Conservation (phyloP, 2,113 vertebrate genomes). For the Grantiella picta region DNA sequence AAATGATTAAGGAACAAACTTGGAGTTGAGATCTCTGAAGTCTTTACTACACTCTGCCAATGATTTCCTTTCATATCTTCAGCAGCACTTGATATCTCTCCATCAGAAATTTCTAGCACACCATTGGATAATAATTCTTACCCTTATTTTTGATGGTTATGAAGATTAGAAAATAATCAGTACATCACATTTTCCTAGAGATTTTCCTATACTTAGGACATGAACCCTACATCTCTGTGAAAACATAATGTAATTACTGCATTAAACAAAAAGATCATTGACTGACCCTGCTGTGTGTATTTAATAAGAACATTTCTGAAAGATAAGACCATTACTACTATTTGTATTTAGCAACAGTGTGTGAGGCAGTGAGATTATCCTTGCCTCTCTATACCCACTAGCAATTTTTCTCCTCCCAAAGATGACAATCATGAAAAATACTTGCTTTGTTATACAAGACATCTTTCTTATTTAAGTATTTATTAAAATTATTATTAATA, state of each 20-base stretch:
- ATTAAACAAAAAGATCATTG: conserved; percentile 17
- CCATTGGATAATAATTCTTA: neutral
- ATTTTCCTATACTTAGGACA: neutral
- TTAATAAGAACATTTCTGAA: conserved; percentile 17
- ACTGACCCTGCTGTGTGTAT: neutral
- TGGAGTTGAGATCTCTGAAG: neutral
- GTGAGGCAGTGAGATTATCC: neutral
- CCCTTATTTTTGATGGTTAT: neutral
- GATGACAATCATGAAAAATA: neutral
- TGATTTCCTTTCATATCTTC: neutral
- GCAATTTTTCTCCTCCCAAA: neutral
- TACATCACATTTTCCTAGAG: neutral
- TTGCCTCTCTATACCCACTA: neutral
- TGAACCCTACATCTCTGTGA: neutral
- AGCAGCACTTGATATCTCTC: neutral
- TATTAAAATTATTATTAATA: neutral
- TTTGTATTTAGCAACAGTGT: neutral
- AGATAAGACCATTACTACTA: neutral
- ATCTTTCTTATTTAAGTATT: neutral
- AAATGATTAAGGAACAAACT: neutral
- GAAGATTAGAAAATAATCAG: neutral
- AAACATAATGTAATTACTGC: conserved; percentile 2
- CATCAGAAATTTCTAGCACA: neutral
- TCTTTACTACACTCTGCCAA: neutral
- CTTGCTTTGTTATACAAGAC: neutral